phyloP scores from a whole-genome alignment of 2,888 invertebrate genomes.

The Drosophila neotestacea region DNA sequence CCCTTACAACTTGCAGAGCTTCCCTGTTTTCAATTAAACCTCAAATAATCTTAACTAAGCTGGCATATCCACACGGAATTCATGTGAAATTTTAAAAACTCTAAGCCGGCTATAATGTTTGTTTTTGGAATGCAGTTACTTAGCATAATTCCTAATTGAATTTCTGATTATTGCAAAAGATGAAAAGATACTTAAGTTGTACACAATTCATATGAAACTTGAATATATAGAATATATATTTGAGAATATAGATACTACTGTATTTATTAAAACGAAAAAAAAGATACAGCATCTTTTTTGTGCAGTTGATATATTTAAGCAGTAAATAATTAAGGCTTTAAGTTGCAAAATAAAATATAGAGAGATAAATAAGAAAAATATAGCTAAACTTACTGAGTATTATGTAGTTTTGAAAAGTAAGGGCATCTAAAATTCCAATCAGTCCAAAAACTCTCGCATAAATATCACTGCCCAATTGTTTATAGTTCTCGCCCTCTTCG shows the following conservation, averaged over 20 bases:
- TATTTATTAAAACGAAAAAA: no score
- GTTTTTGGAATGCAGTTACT: background rate
- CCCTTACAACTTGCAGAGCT: background rate
- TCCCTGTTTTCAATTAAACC: background rate
- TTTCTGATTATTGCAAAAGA: background rate
- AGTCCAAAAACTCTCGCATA: background rate
- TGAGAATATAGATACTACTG: background rate
- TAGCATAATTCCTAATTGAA: background rate
- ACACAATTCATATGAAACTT: no score
- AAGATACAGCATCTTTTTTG: no score
- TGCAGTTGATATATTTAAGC: no score
- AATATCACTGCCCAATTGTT: background rate
- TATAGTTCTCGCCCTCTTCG: background rate
- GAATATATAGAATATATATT: background rate
- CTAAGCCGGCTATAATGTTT: background rate
- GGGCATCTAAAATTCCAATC: background rate
- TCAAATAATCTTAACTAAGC: background rate
- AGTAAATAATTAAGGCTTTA: no score
- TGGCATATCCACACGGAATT: background rate
- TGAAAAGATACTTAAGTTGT: no score
- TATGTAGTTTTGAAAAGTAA: background rate
- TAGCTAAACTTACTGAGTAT: no score
- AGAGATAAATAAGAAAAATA: no score
- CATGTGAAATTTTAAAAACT: background rate
- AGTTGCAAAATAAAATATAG: no score